These are phyloP conservation scores for Eustalomyia histrio DNA, from an alignment of 2,888 invertebrate species.

Conservation along the genomic window DNA sequence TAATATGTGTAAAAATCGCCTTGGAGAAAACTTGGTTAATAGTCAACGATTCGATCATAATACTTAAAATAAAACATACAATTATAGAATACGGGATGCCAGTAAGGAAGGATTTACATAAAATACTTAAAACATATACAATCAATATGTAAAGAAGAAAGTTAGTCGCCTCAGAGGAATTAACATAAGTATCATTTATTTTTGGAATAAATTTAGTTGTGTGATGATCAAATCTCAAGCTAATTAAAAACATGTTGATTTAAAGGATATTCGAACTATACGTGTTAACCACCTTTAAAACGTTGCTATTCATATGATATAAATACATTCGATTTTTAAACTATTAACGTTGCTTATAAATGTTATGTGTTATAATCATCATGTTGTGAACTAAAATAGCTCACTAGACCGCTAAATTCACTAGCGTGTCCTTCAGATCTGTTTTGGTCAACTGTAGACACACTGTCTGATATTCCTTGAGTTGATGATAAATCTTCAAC, in stretches of 20 bases:
- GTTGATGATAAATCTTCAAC: constrained; percentile 73
- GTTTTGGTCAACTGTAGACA: constrained; percentile 61
- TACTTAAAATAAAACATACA: neutral
- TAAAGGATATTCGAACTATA: no score
- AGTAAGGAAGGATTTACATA: neutral
- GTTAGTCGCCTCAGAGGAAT: neutral
- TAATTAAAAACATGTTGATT: no score
- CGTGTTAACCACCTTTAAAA: no score
- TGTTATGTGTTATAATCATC: constrained; percentile 91
- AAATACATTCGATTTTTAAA: constrained; percentile 36
- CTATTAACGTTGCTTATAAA: constrained; percentile 36
- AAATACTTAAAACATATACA: neutral
- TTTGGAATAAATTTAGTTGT: neutral
- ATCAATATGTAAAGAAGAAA: neutral
- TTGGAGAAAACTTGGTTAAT: no score
- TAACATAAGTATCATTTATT: neutral
- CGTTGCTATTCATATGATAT: neutral
- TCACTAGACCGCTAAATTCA: constrained; percentile 93
- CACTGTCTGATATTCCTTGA: constrained; percentile 74
- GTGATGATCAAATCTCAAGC: no score
- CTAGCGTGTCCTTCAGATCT: constrained; percentile 78
- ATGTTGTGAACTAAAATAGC: constrained; percentile 94
- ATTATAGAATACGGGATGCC: neutral
- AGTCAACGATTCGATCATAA: neutral
- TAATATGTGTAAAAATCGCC: no score